Percentiles rank a stretch among this genome's conserved stretches.
Conservation (phyloP, 2,888 invertebrate genomes). For the Erebia epiphron region DNA sequence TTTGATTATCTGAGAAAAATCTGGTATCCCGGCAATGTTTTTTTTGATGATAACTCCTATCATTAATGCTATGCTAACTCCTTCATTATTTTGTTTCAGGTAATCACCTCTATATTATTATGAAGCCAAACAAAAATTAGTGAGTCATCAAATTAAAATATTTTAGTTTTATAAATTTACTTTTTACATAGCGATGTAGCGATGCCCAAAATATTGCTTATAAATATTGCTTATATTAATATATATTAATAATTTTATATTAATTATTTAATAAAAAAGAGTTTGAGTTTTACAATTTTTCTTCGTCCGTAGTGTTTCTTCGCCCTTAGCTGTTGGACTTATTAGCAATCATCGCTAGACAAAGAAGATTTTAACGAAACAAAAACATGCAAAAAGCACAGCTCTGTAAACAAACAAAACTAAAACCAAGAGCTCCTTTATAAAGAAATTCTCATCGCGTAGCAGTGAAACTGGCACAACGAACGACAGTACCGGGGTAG, state of each 20-base stretch:
- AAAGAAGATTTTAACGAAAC: neutral
- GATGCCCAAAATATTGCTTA: too few relatives aligned
- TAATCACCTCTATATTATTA: neutral
- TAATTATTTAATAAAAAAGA: too few relatives aligned
- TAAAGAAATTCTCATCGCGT: slow-evolving; percentile 22
- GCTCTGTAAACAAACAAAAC: slow-evolving; percentile 8
- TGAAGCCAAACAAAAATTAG: neutral
- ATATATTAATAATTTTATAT: too few relatives aligned
- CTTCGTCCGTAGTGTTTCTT: too few relatives aligned
- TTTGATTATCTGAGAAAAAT: too few relatives aligned
- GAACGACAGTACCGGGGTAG: slow-evolving; percentile 6
- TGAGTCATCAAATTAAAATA: neutral
- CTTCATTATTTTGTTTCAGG: slow-evolving; percentile 4
- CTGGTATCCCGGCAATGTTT: too few relatives aligned
- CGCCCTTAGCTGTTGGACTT: neutral
- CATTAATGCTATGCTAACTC: neutral
- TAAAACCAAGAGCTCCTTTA: slow-evolving; percentile 14
- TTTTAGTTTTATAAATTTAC: too few relatives aligned
- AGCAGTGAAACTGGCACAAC: slow-evolving; percentile 17
- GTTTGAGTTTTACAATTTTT: too few relatives aligned
- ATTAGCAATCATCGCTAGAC: slow-evolving; percentile 12
- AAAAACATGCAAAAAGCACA: neutral
- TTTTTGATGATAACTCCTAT: neutral
- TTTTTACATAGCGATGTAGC: too few relatives aligned
- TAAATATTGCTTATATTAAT: too few relatives aligned